Conservation (phyloP, 2,888 invertebrate species). For the Agrilus cyanescens region DNA sequence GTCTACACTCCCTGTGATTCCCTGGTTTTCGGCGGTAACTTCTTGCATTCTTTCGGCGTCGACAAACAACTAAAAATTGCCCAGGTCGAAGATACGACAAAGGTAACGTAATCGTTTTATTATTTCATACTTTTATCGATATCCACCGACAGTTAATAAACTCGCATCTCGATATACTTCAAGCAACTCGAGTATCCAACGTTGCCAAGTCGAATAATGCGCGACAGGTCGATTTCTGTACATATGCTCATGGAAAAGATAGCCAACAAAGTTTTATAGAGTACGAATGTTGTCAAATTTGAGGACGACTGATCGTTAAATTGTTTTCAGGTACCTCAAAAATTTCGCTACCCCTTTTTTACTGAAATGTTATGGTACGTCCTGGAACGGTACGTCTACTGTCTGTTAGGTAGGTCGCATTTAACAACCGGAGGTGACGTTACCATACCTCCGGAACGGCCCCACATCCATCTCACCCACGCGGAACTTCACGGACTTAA, state of each 20-base stretch:
- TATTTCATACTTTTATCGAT: background rate
- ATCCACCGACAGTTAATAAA: too few relatives aligned
- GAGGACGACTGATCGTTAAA: background rate
- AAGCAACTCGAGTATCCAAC: background rate
- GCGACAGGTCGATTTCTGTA: background rate
- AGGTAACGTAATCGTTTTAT: conserved; percentile 42
- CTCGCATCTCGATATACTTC: too few relatives aligned
- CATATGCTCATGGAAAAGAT: background rate
- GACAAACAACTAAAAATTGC: conserved; percentile 93
- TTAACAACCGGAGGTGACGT: conserved; percentile 40
- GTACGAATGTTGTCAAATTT: background rate
- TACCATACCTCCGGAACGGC: conserved; percentile 35
- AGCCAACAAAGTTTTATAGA: background rate
- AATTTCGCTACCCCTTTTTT: conserved; percentile 96
- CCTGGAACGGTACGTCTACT: conserved; percentile 81
- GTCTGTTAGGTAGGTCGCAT: conserved; percentile 73
- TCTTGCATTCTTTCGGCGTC: conserved; percentile 90
- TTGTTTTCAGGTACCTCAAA: conserved; percentile 69
- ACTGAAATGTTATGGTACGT: conserved; percentile 98
- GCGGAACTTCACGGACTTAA: conserved; percentile 70
- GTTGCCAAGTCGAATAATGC: background rate
- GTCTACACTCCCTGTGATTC: conserved; percentile 95
- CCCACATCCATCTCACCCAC: conserved; percentile 67
- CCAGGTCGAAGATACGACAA: conserved; percentile 88
- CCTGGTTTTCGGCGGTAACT: conserved; percentile 96